phyloP scores from a whole-genome alignment of 2,888 invertebrate species.

The Rutpela maculata region DNA sequence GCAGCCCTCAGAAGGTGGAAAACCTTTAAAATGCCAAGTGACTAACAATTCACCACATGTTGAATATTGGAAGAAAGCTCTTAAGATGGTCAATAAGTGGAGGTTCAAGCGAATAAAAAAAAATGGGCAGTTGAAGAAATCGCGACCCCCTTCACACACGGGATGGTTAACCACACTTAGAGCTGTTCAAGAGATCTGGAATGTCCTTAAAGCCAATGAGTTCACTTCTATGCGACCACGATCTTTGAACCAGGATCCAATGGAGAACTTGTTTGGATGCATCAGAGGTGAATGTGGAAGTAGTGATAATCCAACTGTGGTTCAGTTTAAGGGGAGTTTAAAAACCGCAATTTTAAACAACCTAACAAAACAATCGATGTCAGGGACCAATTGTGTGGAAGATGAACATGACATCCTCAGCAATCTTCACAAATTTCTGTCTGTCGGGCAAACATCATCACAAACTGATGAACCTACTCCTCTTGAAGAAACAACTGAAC shows the following conservation, averaged over 20 bases:
- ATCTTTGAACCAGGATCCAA: neutral
- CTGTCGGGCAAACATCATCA: conserved; percentile 37
- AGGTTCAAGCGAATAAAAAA: neutral
- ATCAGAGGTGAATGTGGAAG: neutral
- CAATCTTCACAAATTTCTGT: no score
- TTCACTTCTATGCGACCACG: neutral
- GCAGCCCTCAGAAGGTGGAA: conserved; percentile 3
- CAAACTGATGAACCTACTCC: conserved; percentile 28
- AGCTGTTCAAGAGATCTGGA: neutral
- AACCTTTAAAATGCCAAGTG: neutral
- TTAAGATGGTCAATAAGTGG: neutral
- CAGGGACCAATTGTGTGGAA: no score
- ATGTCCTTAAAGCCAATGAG: neutral
- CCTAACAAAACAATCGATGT: no score
- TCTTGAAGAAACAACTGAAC: no score
- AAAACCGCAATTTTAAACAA: no score
- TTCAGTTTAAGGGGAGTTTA: no score
- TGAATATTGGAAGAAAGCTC: neutral
- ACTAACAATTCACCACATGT: conserved; percentile 3
- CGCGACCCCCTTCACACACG: conserved; percentile 5
- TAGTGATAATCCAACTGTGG: no score
- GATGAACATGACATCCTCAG: no score
- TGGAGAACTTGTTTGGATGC: neutral
- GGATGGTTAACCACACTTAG: neutral
- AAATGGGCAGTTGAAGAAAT: neutral